phyloP scores from a whole-genome alignment of 2,888 invertebrate species.

The Pristionchus entomophagus region DNA sequence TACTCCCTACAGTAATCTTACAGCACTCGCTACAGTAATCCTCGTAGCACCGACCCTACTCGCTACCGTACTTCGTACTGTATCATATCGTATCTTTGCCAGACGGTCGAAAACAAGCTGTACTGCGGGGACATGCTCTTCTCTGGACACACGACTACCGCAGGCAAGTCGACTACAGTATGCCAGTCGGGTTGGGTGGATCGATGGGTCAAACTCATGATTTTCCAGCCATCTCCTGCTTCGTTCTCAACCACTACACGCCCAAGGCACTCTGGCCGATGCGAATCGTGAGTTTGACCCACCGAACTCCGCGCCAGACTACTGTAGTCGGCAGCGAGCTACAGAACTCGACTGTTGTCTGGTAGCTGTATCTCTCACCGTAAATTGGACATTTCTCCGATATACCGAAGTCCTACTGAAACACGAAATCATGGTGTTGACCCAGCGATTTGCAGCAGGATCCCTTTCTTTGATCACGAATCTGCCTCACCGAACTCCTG shows the following conservation, averaged over 20 bases:
- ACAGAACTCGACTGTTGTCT: too few species aligned
- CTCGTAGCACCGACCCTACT: too few species aligned
- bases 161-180: neutral
- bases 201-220: neutral
- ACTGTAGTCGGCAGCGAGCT: too few species aligned
- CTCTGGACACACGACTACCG: conserved; percentile 37
- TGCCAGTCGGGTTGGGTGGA: neutral
- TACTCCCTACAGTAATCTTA: neutral
- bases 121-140: conserved; percentile 49
- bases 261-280: conserved; percentile 46
- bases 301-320: neutral
- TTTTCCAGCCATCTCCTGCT: conserved; percentile 30
- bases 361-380: neutral
- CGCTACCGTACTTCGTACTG: too few species aligned
- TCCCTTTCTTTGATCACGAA: neutral
- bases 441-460: too few species aligned
- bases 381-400: neutral
- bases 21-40: neutral
- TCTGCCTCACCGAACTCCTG: neutral
- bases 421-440: neutral
- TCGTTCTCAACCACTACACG: conserved; percentile 46
- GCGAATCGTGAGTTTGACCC: conserved; percentile 29
- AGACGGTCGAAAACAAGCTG: conserved; percentile 1
- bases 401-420: neutral
- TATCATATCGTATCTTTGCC: neutral